A percentile compares a stretch with the other conserved stretches of the same genome.
Conservation (phyloP, 2,113 vertebrate genomes). For the Hippocampus guttulatus region DNA sequence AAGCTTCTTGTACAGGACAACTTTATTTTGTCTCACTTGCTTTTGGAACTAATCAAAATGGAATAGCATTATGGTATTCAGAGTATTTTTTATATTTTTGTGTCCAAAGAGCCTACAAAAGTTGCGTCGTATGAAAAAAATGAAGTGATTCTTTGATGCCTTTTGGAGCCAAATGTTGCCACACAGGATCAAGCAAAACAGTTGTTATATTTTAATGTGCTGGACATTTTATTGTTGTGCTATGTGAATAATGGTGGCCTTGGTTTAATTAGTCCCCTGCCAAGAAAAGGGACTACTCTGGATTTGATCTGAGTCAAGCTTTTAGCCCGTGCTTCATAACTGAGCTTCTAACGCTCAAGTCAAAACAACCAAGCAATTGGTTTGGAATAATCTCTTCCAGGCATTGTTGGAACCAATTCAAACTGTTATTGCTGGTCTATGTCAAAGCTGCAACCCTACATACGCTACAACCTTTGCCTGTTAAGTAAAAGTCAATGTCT, state of each 20-base stretch:
- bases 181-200: conserved; percentile 11
- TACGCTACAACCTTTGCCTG: background rate
- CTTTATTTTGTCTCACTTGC: conserved; percentile 51
- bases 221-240: conserved; percentile 7
- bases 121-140: conserved; percentile 26
- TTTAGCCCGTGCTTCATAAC: background rate
- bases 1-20: conserved; percentile 64
- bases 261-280: conserved; percentile 10
- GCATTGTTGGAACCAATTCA: background rate
- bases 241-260: conserved; percentile 8
- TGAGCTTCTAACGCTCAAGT: background rate
- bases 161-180: conserved; percentile 20
- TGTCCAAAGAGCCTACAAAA: conserved; percentile 39
- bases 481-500: background rate
- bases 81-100: conserved; percentile 58
- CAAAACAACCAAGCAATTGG: background rate
- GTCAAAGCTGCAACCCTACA: background rate
- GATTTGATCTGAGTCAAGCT: background rate
- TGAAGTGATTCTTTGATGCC: conserved; percentile 4
- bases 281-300: background rate
- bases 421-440: background rate
- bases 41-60: conserved; percentile 47
- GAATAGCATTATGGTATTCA: conserved; percentile 41
- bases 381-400: background rate
- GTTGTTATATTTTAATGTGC: conserved; percentile 13